Base-by-base conservation (phyloP, 2,113 vertebrate species). In the Fulmarus glacialis region DNA sequence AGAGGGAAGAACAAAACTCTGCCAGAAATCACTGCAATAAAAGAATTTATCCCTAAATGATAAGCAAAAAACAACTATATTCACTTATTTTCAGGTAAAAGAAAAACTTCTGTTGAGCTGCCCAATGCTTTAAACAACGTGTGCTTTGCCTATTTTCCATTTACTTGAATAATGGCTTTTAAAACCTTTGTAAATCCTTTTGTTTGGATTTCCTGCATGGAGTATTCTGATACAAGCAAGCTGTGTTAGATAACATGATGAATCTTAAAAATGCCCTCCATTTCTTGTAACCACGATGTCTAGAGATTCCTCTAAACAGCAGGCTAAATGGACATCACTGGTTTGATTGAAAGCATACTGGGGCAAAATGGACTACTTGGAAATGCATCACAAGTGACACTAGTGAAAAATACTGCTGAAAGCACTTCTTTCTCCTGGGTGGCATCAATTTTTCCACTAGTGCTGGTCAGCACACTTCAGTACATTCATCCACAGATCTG, bases 81-180 rank as follows among this genome's bases (percentile, higher is more conserved):
- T 53, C 11, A 77, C 18, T 68, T 66, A 73, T 71, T 88, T 94
- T 82, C 70, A 82, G 52, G 53, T 62, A 67, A 87, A 95, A 97
- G 40, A 27, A 88, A 94, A 92, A 90, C 48, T 9, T 89, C 16
- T 91, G 5, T 73, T 47, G 22, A 40, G 24, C 53, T 97, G 8
- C 26, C 38, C 45, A 79, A 36, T 50, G 78, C 22, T 32, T 88
- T 78, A 93, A 97, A 91, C 43, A 93, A 26, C 11, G 10, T 55
- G 26, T 70, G 6, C 20, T 36, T 38, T 86, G 43, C 53, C 30
- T 91, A 32, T 87, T 97, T 97, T 91, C 84, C 77, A 55, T 97
- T 92, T 95, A 79, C 47, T 97, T 96, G 45, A 97, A 91, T 81
- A 95, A 97, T 82, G 43, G 27, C 56, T 98, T 85, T 97, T 80